Evolutionary conservation across 1,140 invertebrate genomes (phyloP), one percentile per base, ranked within the genome.

Genomic region (Brachionus calyciflorus): DNA sequence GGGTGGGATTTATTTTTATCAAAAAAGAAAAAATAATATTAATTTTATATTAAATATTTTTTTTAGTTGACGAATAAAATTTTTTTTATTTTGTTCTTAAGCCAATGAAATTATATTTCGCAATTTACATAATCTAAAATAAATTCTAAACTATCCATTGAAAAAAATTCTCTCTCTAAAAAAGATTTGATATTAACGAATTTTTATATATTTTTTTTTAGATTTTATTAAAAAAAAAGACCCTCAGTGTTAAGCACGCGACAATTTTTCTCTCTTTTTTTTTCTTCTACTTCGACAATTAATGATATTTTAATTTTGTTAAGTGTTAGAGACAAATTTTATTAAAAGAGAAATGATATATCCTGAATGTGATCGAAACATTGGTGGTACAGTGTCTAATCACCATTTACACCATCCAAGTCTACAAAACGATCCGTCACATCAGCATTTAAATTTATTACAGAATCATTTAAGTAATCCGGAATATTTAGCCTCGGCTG

Each of bases 111-210:
- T 17, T 17, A 33, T 9, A 17, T 60, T 33, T 14, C 19, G 17
- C 19, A 60, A 33, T 60, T 60, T 60, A 60, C 55, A 60, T 60
- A 60, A 60, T 60, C 55, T 21, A 60, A 60, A 33, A 60, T 30
- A 60, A 60, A 60, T 60, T 30, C 37, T 6, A 17, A 60, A 60
- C 55, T 60, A 60, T 30, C 55, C 55, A 60, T 60, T 33, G 28
- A 60, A 19, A 60, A 5, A 33, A 60, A 33, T 60, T 60, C 14
- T 60, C 19, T 60, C 37, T 17, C 6, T 30, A 12, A 28, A 5
- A 33, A 10, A 33, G 19, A 14, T 57, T 30, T 17, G 19, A 17
- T 37, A 1, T 14, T 6, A 33, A 12, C 30, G 10, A 28, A 9
- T 28, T 57, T 57, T 4, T 57, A 14, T 26, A 4, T n/a, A 14